A percentile compares a stretch with the other conserved stretches of the same genome.
Conservation (phyloP, 2,797 vertebrate species). For the Epinephelus coioides region DNA sequence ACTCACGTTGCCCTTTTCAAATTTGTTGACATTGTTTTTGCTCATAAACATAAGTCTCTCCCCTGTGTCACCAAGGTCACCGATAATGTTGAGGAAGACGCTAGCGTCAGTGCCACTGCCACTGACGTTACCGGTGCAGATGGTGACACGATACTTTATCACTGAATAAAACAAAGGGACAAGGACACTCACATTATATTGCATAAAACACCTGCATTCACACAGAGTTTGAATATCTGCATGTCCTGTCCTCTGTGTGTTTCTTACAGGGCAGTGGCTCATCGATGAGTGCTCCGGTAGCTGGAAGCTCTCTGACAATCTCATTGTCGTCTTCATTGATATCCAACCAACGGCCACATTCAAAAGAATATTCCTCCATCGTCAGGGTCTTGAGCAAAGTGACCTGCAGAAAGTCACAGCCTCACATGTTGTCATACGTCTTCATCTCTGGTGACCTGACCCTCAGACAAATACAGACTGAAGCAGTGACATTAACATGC, state of each 20-base stretch:
- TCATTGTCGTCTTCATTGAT: slow-evolving; percentile 97
- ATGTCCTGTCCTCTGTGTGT: not conserved
- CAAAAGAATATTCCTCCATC: slow-evolving; percentile 94
- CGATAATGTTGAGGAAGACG: slow-evolving; percentile 92
- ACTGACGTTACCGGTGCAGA: slow-evolving; percentile 92
- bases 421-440: not conserved
- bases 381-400: slow-evolving; percentile 94
- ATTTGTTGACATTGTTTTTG: slow-evolving; percentile 95
- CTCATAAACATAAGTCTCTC: slow-evolving; percentile 93
- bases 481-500: not conserved
- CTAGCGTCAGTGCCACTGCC: slow-evolving; percentile 95
- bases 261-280: slow-evolving; percentile 91
- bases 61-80: slow-evolving; percentile 94
- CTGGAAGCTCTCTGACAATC: slow-evolving; percentile 93
- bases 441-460: not conserved
- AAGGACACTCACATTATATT: no score
- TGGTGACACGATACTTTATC: slow-evolving; percentile 93
- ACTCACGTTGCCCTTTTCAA: slow-evolving; percentile 97
- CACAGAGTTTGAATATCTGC: not conserved
- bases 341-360: slow-evolving; percentile 96
- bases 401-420: slow-evolving; percentile 82
- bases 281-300: slow-evolving; percentile 86
- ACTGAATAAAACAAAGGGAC: slow-evolving; percentile 80
- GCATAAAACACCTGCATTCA: not conserved
- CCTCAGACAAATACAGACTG: slow-evolving; percentile 12